Evolutionary conservation across 37 sponge, comb jelly and placozoan genomes (phyloP).

Genomic region (Chondrilla cf. caribensis): DNA sequence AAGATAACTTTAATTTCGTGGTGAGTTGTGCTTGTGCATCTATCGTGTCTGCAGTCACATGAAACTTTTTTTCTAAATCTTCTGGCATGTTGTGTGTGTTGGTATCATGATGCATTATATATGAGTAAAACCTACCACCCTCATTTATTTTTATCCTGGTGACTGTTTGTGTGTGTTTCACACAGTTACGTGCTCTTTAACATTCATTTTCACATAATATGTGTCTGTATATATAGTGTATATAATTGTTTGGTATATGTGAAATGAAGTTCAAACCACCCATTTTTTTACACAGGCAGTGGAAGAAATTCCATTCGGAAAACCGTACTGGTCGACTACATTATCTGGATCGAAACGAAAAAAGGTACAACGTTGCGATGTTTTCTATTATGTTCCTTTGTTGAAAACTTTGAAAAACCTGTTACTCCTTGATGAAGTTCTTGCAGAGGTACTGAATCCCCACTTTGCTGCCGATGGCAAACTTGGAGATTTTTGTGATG

Average conservation of each 20-base stretch:
- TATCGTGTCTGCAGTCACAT: too few relatives aligned
- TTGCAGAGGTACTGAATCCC: slow-evolving; percentile 20
- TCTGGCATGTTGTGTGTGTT: too few relatives aligned
- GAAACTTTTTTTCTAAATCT: too few relatives aligned
- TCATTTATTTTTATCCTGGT: too few relatives aligned
- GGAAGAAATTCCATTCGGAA: slow-evolving; percentile 28
- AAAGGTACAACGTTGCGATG: slow-evolving; percentile 19
- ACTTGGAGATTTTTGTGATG: slow-evolving; percentile 51
- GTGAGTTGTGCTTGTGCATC: slow-evolving; percentile 28
- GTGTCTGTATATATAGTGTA: too few relatives aligned
- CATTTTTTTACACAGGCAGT: slow-evolving; percentile 17
- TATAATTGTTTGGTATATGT: too few relatives aligned
- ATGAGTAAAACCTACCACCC: too few relatives aligned
- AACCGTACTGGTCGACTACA: not conserved
- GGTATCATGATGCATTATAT: too few relatives aligned
- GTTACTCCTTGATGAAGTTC: slow-evolving; percentile 11
- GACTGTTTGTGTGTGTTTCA: too few relatives aligned
- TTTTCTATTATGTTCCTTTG: slow-evolving; percentile 35
- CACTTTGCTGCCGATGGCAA: not conserved
- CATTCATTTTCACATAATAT: too few relatives aligned
- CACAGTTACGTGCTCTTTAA: too few relatives aligned
- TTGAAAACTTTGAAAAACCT: slow-evolving; percentile 1
- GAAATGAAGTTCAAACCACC: too few relatives aligned
- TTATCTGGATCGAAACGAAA: slow-evolving; percentile 22
- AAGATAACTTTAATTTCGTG: slow-evolving; percentile 5